phyloP scores from a whole-genome alignment of 2,888 invertebrate species.

The Ctena decussata region DNA sequence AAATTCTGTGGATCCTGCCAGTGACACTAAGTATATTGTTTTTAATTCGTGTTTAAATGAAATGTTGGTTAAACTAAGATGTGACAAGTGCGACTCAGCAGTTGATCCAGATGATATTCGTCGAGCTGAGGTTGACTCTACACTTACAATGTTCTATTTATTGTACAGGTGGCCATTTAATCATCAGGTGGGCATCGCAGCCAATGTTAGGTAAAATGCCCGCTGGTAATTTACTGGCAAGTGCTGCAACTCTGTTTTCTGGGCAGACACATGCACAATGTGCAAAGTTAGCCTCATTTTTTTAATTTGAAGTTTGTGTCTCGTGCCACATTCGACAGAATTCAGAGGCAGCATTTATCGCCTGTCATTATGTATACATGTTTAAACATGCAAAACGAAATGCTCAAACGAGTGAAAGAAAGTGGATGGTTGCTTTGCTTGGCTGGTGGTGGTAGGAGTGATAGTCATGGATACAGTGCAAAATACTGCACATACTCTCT shows the following conservation, averaged over 20 bases:
- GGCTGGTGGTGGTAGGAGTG: slow-evolving; percentile 45
- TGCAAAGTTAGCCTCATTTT: slow-evolving; percentile 16
- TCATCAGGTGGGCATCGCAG: slow-evolving; percentile 33
- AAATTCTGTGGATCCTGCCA: not conserved
- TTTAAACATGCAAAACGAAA: not conserved
- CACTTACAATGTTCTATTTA: not conserved
- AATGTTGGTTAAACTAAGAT: not conserved
- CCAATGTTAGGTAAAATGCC: slow-evolving; percentile 39
- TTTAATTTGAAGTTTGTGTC: slow-evolving; percentile 26
- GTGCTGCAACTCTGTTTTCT: slow-evolving; percentile 23
- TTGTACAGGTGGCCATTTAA: slow-evolving; percentile 29
- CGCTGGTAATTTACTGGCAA: slow-evolving; percentile 10
- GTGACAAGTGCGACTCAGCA: not conserved
- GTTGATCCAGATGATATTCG: not conserved
- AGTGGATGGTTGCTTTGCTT: slow-evolving; percentile 7
- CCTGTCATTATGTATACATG: slow-evolving; percentile 45
- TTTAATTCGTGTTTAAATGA: not conserved
- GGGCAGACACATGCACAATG: slow-evolving; percentile 27
- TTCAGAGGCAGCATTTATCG: slow-evolving; percentile 31
- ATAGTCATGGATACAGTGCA: slow-evolving; percentile 38
- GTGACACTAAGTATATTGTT: not conserved
- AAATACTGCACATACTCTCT: slow-evolving; percentile 41
- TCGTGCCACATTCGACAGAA: slow-evolving; percentile 19
- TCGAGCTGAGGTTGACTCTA: not conserved
- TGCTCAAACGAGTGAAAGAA: slow-evolving; percentile 12